Percentiles rank a stretch among this genome's conserved stretches.
These are phyloP conservation scores for Amphimedon queenslandica DNA, from an alignment of 37 sponge, comb jelly and placozoan species.

Conservation along the genomic window DNA sequence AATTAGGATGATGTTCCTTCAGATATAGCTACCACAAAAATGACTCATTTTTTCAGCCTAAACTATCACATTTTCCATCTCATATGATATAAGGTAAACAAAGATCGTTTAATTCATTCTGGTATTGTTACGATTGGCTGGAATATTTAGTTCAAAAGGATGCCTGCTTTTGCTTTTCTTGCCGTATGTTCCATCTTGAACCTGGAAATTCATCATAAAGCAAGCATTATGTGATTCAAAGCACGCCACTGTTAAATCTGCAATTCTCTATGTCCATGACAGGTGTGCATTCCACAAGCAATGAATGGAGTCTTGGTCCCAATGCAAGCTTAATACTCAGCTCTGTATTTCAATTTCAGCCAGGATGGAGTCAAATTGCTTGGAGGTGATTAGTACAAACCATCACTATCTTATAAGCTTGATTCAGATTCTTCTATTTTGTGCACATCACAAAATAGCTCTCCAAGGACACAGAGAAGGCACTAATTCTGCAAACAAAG, in stretches of 20 bases:
- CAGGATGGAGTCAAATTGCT: constrained; percentile 1
- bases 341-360: constrained; percentile 8
- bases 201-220: constrained; percentile 1
- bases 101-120: constrained; percentile 6
- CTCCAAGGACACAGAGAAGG: not conserved
- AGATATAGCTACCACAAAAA: too few species aligned
- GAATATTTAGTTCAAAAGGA: constrained; percentile 32
- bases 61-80: too few species aligned
- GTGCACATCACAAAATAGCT: not conserved
- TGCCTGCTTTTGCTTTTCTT: constrained; percentile 37
- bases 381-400: constrained; percentile 1
- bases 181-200: constrained; percentile 6
- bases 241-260: constrained; percentile 34
- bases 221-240: constrained; percentile 22
- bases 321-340: not conserved
- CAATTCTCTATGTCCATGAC: constrained; percentile 12
- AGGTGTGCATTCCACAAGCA: constrained; percentile 21
- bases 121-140: constrained; percentile 22
- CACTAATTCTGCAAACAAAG: not conserved
- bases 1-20: too few species aligned
- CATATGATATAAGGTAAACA: too few species aligned
- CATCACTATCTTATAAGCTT: not conserved
- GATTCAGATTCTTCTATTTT: not conserved
- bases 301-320: constrained; percentile 10
- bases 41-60: too few species aligned